Evolutionary conservation across 2,888 invertebrate species (phyloP).

Genomic region (Eremobia ochroleuca): DNA sequence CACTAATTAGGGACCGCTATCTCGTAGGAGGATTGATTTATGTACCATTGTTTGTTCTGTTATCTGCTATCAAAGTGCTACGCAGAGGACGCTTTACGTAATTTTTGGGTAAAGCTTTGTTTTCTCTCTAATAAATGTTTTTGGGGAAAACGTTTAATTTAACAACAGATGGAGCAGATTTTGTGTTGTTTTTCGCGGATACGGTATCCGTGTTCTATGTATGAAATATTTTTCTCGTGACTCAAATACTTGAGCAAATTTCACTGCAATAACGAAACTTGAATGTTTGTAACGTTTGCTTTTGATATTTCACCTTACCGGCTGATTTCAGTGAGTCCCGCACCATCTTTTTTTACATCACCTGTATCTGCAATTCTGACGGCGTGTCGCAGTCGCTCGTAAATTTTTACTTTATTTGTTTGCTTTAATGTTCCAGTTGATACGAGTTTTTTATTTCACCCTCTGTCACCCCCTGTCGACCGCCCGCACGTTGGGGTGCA

Average conservation of each 20-base stretch:
- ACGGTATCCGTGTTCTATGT: not conserved
- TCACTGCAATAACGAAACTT: constrained; percentile 1
- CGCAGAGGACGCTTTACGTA: constrained; percentile 51
- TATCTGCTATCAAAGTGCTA: constrained; percentile 61
- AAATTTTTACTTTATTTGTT: constrained; percentile 84
- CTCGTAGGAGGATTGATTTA: constrained; percentile 62
- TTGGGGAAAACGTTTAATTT: constrained; percentile 52
- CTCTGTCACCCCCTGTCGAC: constrained; percentile 41
- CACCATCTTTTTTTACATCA: constrained; percentile 74
- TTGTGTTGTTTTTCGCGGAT: not conserved
- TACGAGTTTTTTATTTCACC: constrained; percentile 70
- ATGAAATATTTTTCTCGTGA: not conserved
- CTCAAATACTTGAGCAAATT: not conserved
- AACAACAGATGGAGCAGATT: constrained; percentile 13
- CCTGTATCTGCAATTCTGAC: constrained; percentile 82
- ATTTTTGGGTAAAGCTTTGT: constrained; percentile 61
- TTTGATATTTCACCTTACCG: constrained; percentile 27
- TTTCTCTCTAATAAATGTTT: constrained; percentile 54
- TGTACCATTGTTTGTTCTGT: constrained; percentile 62
- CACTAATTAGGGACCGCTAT: constrained; percentile 65
- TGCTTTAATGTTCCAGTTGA: constrained; percentile 72
- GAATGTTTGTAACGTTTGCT: not conserved
- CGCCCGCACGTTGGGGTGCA: constrained; percentile 67
- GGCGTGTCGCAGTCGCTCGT: constrained; percentile 77
- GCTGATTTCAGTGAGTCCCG: constrained; percentile 25